phyloP scores from a whole-genome alignment of 2,888 invertebrate species.

The Phyllotreta striolata region DNA sequence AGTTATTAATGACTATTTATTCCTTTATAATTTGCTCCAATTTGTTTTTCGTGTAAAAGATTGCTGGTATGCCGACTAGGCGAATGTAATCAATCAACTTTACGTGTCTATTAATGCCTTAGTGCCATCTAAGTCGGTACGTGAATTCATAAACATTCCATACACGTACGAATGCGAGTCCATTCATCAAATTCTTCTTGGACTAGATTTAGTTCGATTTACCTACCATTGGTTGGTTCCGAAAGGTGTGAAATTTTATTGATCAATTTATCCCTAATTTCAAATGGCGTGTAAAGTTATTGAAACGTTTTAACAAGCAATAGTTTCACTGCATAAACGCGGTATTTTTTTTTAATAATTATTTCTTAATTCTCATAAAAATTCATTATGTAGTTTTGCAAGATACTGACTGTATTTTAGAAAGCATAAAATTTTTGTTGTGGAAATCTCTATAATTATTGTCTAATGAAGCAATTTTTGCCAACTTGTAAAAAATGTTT shows the following conservation, averaged over 20 bases:
- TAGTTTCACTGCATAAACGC: constrained; percentile 17
- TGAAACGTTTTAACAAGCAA: too few species aligned
- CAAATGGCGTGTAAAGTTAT: too few species aligned
- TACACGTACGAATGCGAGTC: constrained; percentile 40
- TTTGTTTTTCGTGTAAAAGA: constrained; percentile 52
- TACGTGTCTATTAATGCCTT: constrained; percentile 57
- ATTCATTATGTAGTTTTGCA: constrained; percentile 43
- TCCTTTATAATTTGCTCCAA: constrained; percentile 44
- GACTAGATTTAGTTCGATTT: too few species aligned
- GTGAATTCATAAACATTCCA: constrained; percentile 47
- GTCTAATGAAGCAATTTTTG: constrained; percentile 43
- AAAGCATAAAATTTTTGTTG: constrained; percentile 50
- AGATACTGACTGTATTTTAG: constrained; percentile 42
- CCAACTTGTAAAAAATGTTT: constrained; percentile 16
- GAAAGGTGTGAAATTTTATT: too few species aligned
- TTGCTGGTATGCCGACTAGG: constrained; percentile 46
- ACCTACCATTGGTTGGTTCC: too few species aligned
- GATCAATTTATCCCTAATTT: too few species aligned
- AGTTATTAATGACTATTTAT: constrained; percentile 36
- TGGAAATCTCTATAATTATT: constrained; percentile 47
- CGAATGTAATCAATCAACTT: constrained; percentile 55
- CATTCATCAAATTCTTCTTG: constrained; percentile 40
- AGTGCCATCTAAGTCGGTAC: constrained; percentile 47
- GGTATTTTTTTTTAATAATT: constrained; percentile 32
- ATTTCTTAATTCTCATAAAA: constrained; percentile 38